phyloP scores from a whole-genome alignment of 2,113 vertebrate genomes.

The Dicrurus megarhynchus region DNA sequence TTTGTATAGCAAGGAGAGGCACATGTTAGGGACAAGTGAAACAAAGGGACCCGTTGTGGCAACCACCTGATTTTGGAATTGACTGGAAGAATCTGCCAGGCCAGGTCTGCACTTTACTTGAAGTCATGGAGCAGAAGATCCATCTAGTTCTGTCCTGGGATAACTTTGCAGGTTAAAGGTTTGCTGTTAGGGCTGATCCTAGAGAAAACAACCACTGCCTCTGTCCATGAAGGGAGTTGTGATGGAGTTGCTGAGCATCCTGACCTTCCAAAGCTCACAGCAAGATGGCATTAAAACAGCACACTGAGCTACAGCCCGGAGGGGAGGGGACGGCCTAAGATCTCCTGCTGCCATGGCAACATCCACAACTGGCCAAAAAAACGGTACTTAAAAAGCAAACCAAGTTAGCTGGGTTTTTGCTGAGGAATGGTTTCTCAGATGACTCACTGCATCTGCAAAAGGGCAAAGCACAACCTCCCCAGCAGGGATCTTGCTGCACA shows the following conservation, averaged over 20 bases:
- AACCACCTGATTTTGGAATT: neutral
- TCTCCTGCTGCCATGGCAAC: neutral
- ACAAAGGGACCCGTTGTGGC: neutral
- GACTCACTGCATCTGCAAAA: neutral
- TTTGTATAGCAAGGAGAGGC: neutral
- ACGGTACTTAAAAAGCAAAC: neutral
- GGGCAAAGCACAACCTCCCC: neutral
- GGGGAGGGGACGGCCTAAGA: neutral
- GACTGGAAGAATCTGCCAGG: neutral
- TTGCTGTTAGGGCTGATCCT: neutral
- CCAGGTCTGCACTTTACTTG: neutral
- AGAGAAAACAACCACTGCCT: neutral
- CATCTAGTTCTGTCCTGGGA: neutral
- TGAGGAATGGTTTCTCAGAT: neutral
- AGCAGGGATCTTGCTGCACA: neutral
- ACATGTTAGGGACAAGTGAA: neutral
- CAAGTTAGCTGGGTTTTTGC: neutral
- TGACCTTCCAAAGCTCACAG: conserved; percentile 33
- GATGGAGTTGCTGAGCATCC: neutral
- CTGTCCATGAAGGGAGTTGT: neutral
- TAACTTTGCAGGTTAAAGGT: neutral
- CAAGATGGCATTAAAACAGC: conserved; percentile 24
- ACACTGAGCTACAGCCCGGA: neutral
- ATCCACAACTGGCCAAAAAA: neutral
- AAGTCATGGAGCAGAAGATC: neutral